phyloP scores from a whole-genome alignment of 2,113 vertebrate species.

The Phrynocephalus versicolor region DNA sequence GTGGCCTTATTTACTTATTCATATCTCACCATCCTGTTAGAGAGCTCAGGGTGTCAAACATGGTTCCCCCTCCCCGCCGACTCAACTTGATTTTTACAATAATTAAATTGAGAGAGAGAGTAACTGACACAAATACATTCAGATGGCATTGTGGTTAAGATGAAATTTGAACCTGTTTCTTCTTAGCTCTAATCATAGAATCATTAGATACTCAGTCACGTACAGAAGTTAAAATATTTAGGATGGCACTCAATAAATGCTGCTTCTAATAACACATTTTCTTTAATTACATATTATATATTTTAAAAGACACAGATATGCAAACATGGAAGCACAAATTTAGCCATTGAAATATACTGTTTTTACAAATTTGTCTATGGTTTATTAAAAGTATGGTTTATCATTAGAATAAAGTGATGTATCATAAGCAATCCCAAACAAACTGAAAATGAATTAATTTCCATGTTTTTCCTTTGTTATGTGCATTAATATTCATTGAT shows the following conservation, averaged over 20 bases:
- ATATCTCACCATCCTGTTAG: no score
- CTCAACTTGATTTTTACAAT: background rate
- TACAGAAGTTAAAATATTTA: background rate
- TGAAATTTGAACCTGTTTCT: background rate
- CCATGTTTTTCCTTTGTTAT: background rate
- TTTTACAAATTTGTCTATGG: background rate
- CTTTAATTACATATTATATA: background rate
- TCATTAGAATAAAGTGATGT: constrained; percentile 3
- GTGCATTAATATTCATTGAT: constrained; percentile 8
- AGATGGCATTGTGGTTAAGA: background rate
- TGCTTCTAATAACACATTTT: background rate
- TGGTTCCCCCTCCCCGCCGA: background rate
- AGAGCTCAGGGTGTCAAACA: no score
- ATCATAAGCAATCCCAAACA: background rate
- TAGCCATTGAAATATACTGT: constrained; percentile 6
- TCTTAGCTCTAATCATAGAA: background rate
- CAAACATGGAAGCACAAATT: no score
- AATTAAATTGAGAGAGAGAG: background rate
- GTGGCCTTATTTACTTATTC: no score
- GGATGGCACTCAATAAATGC: no score
- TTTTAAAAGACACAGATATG: no score
- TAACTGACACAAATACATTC: background rate
- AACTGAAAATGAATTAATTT: background rate
- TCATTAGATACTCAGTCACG: background rate
- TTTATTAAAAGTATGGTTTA: no score